phyloP scores from a whole-genome alignment of 2,888 invertebrate species.

The Anorthoa munda region DNA sequence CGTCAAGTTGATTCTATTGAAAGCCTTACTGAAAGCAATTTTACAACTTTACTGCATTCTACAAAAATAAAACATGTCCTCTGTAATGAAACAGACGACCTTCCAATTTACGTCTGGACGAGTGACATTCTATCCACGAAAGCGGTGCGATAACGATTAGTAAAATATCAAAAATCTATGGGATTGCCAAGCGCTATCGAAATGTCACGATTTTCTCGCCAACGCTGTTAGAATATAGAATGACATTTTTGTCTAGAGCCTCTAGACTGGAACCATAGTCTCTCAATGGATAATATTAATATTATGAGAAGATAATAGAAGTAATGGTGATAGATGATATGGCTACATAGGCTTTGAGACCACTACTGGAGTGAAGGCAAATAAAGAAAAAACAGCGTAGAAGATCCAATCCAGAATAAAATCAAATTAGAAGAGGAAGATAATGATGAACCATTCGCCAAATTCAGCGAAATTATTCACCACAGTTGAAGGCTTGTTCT shows the following conservation, averaged over 20 bases:
- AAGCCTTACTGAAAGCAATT: conserved; percentile 7
- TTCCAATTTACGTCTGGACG: not conserved
- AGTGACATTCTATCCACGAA: too few species aligned
- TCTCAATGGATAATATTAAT: too few species aligned
- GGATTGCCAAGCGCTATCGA: too few species aligned
- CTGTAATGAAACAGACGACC: not conserved
- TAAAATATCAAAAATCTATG: too few species aligned
- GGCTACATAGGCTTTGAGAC: too few species aligned
- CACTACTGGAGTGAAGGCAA: not conserved
- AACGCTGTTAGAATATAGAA: too few species aligned
- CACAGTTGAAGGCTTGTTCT: not conserved
- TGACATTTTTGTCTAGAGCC: too few species aligned
- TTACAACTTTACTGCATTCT: not conserved
- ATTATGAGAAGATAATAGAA: not conserved
- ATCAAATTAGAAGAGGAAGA: too few species aligned
- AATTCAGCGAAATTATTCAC: not conserved
- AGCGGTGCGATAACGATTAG: too few species aligned
- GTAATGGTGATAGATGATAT: not conserved
- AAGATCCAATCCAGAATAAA: not conserved
- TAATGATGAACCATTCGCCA: not conserved
- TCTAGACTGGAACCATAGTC: too few species aligned
- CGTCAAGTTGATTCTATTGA: conserved; percentile 2
- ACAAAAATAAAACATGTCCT: not conserved
- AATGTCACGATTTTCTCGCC: too few species aligned
- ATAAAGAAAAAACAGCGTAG: not conserved